These are phyloP conservation scores for Holacanthella duospinosa DNA, from an alignment of 2,888 invertebrate species.

Conservation along the genomic window DNA sequence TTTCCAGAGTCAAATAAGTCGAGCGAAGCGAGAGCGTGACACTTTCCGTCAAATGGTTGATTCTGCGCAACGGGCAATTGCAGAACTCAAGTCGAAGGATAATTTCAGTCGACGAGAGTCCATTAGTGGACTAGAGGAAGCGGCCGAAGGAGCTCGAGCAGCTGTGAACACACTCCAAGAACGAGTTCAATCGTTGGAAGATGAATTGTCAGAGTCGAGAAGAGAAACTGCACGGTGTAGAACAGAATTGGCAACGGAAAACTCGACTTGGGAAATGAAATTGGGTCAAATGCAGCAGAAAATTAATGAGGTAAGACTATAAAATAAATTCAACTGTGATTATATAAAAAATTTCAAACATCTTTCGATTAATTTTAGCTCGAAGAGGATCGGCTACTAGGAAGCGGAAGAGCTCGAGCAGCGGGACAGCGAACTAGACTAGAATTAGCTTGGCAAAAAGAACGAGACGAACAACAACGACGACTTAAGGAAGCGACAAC, in stretches of 20 bases:
- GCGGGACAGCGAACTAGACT: conserved; percentile 75
- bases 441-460: conserved; percentile 89
- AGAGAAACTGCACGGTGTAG: conserved; percentile 71
- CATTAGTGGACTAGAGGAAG: conserved; percentile 55
- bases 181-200: conserved; percentile 73
- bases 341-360: neutral
- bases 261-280: conserved; percentile 73
- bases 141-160: conserved; percentile 45
- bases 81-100: conserved; percentile 53
- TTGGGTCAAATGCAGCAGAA: conserved; percentile 78
- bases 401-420: conserved; percentile 71
- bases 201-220: conserved; percentile 74
- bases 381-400: conserved; percentile 75
- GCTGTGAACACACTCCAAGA: conserved; percentile 58
- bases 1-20: conserved; percentile 63
- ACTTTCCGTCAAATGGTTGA: conserved; percentile 82
- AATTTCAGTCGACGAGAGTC: conserved; percentile 47
- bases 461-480: conserved; percentile 82
- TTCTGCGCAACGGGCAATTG: conserved; percentile 70
- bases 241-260: conserved; percentile 80
- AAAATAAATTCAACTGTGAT: neutral
- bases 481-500: conserved; percentile 81
- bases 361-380: conserved; percentile 45
- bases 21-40: conserved; percentile 78
- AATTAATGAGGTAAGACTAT: conserved; percentile 58